Conservation (phyloP, 1,140 invertebrate genomes). For the Brachionus plicatilis region DNA sequence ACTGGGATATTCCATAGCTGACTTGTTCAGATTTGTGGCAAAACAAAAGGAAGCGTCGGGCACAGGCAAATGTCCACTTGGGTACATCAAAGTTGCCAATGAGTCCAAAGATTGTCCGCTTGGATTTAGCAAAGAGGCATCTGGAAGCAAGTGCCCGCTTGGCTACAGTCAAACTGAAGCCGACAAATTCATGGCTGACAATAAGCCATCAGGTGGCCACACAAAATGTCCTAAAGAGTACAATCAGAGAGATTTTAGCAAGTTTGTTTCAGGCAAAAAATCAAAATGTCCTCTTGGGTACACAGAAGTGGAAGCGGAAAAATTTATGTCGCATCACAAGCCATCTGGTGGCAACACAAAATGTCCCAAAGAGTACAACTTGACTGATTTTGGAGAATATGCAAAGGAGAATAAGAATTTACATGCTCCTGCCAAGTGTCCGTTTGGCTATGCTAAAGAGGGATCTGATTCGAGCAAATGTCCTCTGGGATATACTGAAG, state of each 20-base stretch:
- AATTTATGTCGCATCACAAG: background rate
- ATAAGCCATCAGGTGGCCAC: background rate
- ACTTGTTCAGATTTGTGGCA: background rate
- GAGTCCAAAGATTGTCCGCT: background rate
- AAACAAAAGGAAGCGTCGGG: background rate
- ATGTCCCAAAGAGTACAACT: background rate
- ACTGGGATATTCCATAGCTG: background rate
- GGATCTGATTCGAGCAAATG: background rate
- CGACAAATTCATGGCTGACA: background rate
- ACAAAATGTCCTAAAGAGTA: background rate
- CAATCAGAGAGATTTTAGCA: background rate
- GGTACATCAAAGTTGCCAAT: background rate
- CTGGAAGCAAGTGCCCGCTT: background rate
- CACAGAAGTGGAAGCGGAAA: background rate
- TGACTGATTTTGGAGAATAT: background rate
- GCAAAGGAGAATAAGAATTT: background rate
- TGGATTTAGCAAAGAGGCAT: background rate
- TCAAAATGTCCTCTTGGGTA: background rate
- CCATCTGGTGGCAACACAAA: background rate
- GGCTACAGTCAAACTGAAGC: background rate
- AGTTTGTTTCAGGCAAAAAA: background rate
- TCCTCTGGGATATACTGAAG: background rate
- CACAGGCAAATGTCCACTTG: background rate
- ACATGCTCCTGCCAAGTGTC: background rate
- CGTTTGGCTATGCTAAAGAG: background rate